Evolutionary conservation across 2,113 vertebrate species (phyloP), one percentile per base, ranked within the genome.

Genomic region (Dromas ardeola): DNA sequence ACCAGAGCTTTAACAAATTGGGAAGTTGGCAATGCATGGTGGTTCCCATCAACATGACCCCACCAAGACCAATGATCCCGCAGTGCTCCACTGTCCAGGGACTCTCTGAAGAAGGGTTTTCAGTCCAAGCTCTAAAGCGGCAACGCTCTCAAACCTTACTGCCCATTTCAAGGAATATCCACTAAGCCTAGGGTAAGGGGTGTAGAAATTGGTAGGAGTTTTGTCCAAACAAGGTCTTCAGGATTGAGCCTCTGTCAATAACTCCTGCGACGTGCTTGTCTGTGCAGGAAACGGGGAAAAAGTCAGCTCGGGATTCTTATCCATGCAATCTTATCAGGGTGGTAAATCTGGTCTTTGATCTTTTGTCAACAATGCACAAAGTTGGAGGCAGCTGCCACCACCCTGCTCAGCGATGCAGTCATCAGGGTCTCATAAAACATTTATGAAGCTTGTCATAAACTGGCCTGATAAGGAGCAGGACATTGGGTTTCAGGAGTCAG

Each of bases 341-440:
- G 93, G 96, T 98, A 97, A 98, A 99, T 98, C 98, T 98, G 98
- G 97, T 98, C 98, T 98, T 98, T 98, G 98, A 98, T 98, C 98
- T 91, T 97, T 96, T 97, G 98, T 98, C 98, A 98, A 98, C 97
- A 98, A 82, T 2, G 49, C 89, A 97, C 97, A 97, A 97, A 98
- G 97, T 95, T 96, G 86, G 96, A 98, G 98, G 97, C 97, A 98
- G 97, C 97, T 97, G 98, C 93, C 97, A 97, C 98, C 96, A 94
- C 97, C 97, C 97, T 89, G 45, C 92, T 97, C 96, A 95, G 96
- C 86, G 93, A 90, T 65, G 97, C 90, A 94, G 95, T 97, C 97
- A 73, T 95, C 95, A 95, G 93, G 67, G 96, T 52, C 96, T 97
- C 98, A 97, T 98, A 99, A 98, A 98, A 98, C 98, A 93, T 98